Evolutionary conservation across 2,113 vertebrate genomes (phyloP), one percentile per base, ranked within the genome.

Genomic region (Grallaria varia): DNA sequence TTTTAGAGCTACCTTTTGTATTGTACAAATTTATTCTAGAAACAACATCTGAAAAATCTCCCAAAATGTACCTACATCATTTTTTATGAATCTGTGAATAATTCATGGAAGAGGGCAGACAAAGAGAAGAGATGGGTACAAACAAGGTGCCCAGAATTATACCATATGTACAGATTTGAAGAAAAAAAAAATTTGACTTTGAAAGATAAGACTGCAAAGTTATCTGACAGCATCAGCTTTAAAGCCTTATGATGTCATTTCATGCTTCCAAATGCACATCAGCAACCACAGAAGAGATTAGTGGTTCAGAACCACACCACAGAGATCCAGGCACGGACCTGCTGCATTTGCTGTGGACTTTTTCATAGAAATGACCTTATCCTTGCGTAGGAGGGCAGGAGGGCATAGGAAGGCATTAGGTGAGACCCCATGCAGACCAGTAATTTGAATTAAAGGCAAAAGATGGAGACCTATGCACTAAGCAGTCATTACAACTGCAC

Each of bases 221-320:
- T 37, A 27, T 53, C 63, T 67, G 58, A n/a, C 66, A 83, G 66
- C 2, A 1, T 45, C 0, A 2, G 39, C 62, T 89, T 85, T 59
- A 71, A 86, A 85, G 68, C 14, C 21, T 84, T 53, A 21, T 66
- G 84, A 87, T 79, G 74, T 93, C 63, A 91, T 71, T 94, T 90
- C 47, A 28, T 63, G 71, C 72, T 86, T 90, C 79, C 67, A 50
- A 93, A 88, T 0, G 25, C 23, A 28, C 56, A 86, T 84, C 77
- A 75, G 68, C 63, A 80, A 23, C 64, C 92, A 74, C 60, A 47
- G 68, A 80, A 90, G 64, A 68, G 73, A 89, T 86, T 62, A 92
- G 87, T 67, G 60, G 72, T 81, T 95, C 76, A 81, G 63, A 69
- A 63, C 79, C 17, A 2, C 55, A 91, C 50, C 75, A 52, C 37